Base-by-base conservation (phyloP, 2,888 invertebrate genomes). In the Latheticus oryzae region DNA sequence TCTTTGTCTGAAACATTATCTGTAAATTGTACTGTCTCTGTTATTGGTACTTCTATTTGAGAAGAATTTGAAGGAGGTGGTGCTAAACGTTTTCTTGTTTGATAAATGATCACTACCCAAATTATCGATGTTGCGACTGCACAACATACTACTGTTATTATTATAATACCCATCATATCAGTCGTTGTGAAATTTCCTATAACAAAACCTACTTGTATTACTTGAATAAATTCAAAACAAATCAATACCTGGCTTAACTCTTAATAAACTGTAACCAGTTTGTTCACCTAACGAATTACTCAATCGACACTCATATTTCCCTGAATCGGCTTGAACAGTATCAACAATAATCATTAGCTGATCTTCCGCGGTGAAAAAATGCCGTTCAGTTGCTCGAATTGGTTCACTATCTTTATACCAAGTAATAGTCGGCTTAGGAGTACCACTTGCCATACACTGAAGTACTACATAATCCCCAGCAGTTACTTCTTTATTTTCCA, bases 51-150 rank as follows among this genome's bases (percentile, higher is more conserved):
- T 51, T 67, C 59, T 8, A 62, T 80, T 67, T 80, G 79, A 74
- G 76, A 78, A 73, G 81, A 19, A 45, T 13, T 80, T 62, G 80
- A 73, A 60, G 80, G 79, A 73, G 76, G 82, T 37, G 77, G 78
- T 48, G 82, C 76, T 59, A 82, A 79, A 19, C 86, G 84, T 77
- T 88, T 87, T 60, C 92, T 83, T 2, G 93, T 91, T 73, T 91
- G 90, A 77, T 93, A 93, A 69, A 94, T 93, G 61, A 95, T 92
- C 50, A 93, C 88, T 38, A 95, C 93, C 95, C 95, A 95, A 45
- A 94, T 87, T 8, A 93, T 84, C 1, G 94, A 93, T 3, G 95
- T 95, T n/a, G 90, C 88, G 8, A 96, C 91, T 45, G 95, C 90
- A 79, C 95, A 93, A 77, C 93, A 92, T 26, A 94, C 92, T 0